phyloP scores from a whole-genome alignment of 2,113 vertebrate genomes.

The Hippocampus abdominalis region DNA sequence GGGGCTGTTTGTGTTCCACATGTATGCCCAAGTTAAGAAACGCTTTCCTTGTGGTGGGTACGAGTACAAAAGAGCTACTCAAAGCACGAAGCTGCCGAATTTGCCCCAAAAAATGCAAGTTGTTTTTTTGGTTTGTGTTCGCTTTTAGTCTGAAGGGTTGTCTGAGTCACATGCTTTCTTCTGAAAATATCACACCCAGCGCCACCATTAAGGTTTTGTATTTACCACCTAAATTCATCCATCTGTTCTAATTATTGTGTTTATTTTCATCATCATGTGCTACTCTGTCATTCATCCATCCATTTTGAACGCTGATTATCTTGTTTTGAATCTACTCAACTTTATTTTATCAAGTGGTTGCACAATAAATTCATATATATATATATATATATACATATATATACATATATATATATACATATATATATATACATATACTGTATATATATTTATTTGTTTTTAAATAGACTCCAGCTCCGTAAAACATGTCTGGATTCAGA shows the following conservation, averaged over 20 bases:
- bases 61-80: constrained; percentile 5
- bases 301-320: not conserved
- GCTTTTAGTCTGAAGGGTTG: constrained; percentile 15
- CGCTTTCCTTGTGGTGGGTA: constrained; percentile 7
- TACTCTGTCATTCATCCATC: not conserved
- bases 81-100: not conserved
- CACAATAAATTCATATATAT: too few species aligned
- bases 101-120: constrained; percentile 1
- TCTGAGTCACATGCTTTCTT: not conserved
- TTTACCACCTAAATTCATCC: constrained; percentile 19
- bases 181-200: constrained; percentile 16
- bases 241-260: constrained; percentile 8
- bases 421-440: too few species aligned
- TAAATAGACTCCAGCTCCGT: too few species aligned
- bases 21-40: constrained; percentile 4
- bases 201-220: constrained; percentile 11
- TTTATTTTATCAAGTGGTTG: too few species aligned
- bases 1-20: constrained; percentile 18
- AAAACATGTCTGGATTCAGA: too few species aligned
- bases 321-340: not conserved
- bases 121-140: constrained; percentile 16
- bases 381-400: too few species aligned
- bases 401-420: too few species aligned
- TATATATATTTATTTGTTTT: too few species aligned
- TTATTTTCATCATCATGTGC: constrained; percentile 8